These are phyloP conservation scores for Diarsia dahlii DNA, from an alignment of 2,888 invertebrate genomes.

Conservation along the genomic window DNA sequence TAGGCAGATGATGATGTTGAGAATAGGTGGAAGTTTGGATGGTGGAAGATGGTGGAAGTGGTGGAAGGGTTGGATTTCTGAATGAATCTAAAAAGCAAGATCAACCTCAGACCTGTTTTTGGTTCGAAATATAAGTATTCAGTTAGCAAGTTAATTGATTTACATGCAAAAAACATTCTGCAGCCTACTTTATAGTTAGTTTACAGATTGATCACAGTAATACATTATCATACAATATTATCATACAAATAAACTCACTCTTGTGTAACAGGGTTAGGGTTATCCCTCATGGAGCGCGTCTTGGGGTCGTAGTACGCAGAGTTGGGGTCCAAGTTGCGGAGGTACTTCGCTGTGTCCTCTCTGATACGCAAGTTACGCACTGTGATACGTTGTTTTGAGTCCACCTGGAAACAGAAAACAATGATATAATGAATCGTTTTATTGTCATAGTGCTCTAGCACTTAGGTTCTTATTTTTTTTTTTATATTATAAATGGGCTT, in stretches of 20 bases:
- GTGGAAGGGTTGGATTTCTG: no score
- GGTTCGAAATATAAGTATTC: background rate
- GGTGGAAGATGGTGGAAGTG: no score
- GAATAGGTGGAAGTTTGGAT: no score
- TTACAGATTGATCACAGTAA: no score
- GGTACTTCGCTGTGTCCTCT: constrained; percentile 99
- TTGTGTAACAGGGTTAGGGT: constrained; percentile 94
- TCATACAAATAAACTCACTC: constrained; percentile 92
- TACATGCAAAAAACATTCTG: background rate
- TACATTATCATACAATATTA: no score
- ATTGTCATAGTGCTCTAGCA: background rate
- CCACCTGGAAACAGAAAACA: constrained; percentile 91
- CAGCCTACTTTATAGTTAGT: background rate
- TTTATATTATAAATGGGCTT: no score
- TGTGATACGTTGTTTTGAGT: constrained; percentile 99
- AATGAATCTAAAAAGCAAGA: no score
- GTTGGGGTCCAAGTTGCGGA: constrained; percentile 98
- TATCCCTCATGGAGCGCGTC: constrained; percentile 99
- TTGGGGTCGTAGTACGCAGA: constrained; percentile 99
- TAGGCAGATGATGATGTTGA: no score
- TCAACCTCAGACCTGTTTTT: background rate
- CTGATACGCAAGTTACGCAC: constrained; percentile 99
- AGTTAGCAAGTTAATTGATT: background rate
- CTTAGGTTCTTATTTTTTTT: background rate
- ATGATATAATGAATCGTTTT: background rate